These are phyloP conservation scores for Neolamprologus sp. DNA, from an alignment of 2,113 vertebrate species.

Conservation along the genomic window DNA sequence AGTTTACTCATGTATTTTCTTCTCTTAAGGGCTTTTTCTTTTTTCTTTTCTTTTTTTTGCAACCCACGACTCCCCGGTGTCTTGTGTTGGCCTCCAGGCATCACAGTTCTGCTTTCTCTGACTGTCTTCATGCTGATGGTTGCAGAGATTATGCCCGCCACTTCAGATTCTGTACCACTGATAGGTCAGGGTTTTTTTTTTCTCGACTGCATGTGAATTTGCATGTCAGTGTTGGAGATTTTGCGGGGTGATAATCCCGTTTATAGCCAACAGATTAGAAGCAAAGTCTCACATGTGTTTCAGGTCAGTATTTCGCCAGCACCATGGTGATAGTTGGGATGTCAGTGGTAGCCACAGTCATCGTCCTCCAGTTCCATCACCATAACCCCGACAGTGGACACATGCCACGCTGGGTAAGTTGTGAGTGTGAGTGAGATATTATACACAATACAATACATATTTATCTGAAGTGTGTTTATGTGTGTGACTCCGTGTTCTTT, in stretches of 20 bases:
- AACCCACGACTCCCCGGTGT: constrained; percentile 3
- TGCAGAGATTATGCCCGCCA: constrained; percentile 68
- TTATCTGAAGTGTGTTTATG: not conserved
- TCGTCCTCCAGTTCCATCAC: constrained; percentile 79
- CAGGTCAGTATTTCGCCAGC: constrained; percentile 79
- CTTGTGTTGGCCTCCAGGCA: constrained; percentile 50
- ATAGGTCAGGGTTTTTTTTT: constrained; percentile 38
- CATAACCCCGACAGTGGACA: constrained; percentile 69
- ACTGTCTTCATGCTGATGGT: constrained; percentile 71
- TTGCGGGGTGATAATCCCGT: not conserved
- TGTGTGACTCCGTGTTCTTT: not conserved
- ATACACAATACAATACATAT: not conserved
- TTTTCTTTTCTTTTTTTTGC: not conserved
- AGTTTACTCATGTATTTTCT: not conserved
- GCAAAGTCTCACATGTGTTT: not conserved
- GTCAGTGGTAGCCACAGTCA: constrained; percentile 77
- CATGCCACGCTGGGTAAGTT: constrained; percentile 76
- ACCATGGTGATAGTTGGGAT: constrained; percentile 81
- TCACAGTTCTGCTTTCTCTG: constrained; percentile 66
- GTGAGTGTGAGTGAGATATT: not conserved
- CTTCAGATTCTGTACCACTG: constrained; percentile 63
- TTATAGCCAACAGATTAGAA: not conserved
- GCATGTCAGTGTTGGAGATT: not conserved
- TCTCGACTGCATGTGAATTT: not conserved
- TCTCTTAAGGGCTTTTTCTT: not conserved